phyloP scores from a whole-genome alignment of 2,797 vertebrate species.

The Eptatretus atami region DNA sequence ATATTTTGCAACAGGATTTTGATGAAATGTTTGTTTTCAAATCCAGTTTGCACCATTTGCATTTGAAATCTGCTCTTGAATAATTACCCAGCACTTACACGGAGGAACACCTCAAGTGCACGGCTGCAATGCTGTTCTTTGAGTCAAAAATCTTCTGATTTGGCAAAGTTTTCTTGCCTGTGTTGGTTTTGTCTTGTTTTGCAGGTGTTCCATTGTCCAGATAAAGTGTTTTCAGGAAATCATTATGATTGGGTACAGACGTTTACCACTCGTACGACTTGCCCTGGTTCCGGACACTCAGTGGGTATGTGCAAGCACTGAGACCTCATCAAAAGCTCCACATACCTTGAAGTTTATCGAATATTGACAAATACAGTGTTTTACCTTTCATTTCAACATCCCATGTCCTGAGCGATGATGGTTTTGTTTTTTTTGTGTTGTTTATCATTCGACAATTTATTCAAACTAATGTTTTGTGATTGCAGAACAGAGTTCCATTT shows the following conservation, averaged over 20 bases:
- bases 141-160: neutral
- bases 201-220: slow-evolving; percentile 61
- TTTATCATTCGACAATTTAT: neutral
- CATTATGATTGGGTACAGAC: slow-evolving; percentile 78
- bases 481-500: no score
- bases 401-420: neutral
- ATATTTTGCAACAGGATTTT: no score
- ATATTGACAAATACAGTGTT: neutral
- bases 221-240: slow-evolving; percentile 96
- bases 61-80: no score
- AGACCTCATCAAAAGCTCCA: neutral
- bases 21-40: no score
- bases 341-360: neutral
- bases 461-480: neutral
- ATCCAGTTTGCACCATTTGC: no score
- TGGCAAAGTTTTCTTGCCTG: neutral
- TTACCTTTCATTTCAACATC: neutral
- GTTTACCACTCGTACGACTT: slow-evolving; percentile 77
- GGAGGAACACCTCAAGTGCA: no score
- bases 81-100: no score
- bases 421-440: neutral
- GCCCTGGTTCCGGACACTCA: slow-evolving; percentile 76
- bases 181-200: slow-evolving; percentile 6
- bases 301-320: slow-evolving; percentile 38
- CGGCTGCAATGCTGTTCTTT: neutral